Percentiles rank a stretch among this genome's conserved stretches.
phyloP scores from a whole-genome alignment of 2,113 vertebrate species.

The Clarias batrachus region DNA sequence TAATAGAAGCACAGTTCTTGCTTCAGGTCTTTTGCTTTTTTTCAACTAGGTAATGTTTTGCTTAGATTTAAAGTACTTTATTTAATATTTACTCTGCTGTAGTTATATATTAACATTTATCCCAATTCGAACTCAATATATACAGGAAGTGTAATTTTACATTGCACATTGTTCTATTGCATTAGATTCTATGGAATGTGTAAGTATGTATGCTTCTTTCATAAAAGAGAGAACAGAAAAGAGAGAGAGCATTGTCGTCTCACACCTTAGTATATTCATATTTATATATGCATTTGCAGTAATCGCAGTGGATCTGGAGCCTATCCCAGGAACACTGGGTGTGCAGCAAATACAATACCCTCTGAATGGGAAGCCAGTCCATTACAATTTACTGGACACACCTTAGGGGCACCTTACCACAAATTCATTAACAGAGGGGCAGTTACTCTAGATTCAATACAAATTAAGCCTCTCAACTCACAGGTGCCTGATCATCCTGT shows the following conservation, averaged over 20 bases:
- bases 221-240: background rate
- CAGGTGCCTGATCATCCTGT: background rate
- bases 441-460: background rate
- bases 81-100: background rate
- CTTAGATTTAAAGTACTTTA: background rate
- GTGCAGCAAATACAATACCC: background rate
- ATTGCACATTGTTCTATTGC: background rate
- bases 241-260: background rate
- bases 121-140: background rate
- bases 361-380: background rate
- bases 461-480: background rate
- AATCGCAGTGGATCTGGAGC: background rate
- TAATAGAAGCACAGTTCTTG: slow-evolving; percentile 3
- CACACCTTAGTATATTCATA: background rate
- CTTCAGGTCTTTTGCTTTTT: background rate
- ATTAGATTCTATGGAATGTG: background rate
- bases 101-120: background rate
- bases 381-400: background rate
- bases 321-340: background rate
- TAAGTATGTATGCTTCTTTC: background rate
- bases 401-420: background rate
- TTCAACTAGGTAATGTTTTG: background rate
- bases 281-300: background rate
- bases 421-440: background rate
- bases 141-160: background rate